Evolutionary conservation across 2,888 invertebrate species (phyloP), one percentile per base, ranked within the genome.

Genomic region (Galeopsomyia nigrocyanea): DNA sequence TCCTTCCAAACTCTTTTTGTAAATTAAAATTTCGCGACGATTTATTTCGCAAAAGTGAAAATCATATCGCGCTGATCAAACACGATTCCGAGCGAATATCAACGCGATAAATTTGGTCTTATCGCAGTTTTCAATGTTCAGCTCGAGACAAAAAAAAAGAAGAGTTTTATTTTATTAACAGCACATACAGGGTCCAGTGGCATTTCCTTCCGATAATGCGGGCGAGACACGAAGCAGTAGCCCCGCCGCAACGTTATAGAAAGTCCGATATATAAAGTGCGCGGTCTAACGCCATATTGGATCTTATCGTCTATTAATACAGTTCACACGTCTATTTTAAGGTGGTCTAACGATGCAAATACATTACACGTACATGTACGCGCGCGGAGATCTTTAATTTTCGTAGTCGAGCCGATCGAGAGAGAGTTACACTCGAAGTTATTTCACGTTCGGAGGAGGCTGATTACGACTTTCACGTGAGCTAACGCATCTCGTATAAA

Each of bases 391-490:
- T 61, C 61, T 22, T 61, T 61, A 47, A 61, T 61, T 60, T 47
- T 26, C 26, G 26, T 3, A 26, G 5, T 26, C 26, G 26, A 16
- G 7, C 39, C 39, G 10, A 55, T n/a, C n/a, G n/a, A n/a, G n/a
- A n/a, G 58, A 39, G 13, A 73, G 72, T 73, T 73, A 68, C 72
- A 73, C 72, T 26, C 39, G 13, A 21, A 73, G 68, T 64, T 55
- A 64, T 68, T 73, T 55, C 67, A 55, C 46, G 67, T 19, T 51
- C 49, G 46, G 49, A 58, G 64, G 56, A n/a, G n/a, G 31, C 31
- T 61, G 60, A 68, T 73, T 73, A 68, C 31, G 73, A 68, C 73
- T 73, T 73, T 73, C 73, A 68, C 73, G 19, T 64, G 72, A 26
- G 49, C 21, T 39, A 14, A 46, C 31, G 22, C 60, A 55, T 39